phyloP scores from a whole-genome alignment of 2,113 vertebrate species.

The Fukomys damarensis region DNA sequence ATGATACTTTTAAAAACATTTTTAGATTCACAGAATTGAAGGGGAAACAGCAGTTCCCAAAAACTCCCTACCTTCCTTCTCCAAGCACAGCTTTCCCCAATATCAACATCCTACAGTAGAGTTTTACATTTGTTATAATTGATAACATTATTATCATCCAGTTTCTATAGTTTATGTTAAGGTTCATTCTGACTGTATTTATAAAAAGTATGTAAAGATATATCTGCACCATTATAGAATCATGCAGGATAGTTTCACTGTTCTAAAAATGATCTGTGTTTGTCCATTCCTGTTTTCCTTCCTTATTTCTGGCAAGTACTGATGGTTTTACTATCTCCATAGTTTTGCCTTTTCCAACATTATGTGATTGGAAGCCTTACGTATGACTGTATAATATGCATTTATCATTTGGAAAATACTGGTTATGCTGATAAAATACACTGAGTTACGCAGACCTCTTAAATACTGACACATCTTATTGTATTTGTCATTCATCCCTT shows the following conservation, averaged over 20 bases:
- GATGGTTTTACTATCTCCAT: background rate
- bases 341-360: background rate
- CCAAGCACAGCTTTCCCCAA: background rate
- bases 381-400: background rate
- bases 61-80: background rate
- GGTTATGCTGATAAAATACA: no score
- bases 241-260: background rate
- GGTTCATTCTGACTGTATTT: background rate
- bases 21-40: background rate
- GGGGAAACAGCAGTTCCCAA: background rate
- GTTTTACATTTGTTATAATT: background rate
- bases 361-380: background rate
- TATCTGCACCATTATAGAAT: background rate
- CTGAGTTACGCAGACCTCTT: background rate
- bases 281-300: background rate
- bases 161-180: background rate
- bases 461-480: background rate
- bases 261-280: background rate
- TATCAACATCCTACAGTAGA: background rate
- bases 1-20: background rate
- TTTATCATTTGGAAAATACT: conserved; percentile 13
- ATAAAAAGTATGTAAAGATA: background rate
- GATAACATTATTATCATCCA: background rate
- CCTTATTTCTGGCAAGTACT: background rate
- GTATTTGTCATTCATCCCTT: background rate